Evolutionary conservation across 2,888 invertebrate genomes (phyloP).

Genomic region (Encarsia formosa): DNA sequence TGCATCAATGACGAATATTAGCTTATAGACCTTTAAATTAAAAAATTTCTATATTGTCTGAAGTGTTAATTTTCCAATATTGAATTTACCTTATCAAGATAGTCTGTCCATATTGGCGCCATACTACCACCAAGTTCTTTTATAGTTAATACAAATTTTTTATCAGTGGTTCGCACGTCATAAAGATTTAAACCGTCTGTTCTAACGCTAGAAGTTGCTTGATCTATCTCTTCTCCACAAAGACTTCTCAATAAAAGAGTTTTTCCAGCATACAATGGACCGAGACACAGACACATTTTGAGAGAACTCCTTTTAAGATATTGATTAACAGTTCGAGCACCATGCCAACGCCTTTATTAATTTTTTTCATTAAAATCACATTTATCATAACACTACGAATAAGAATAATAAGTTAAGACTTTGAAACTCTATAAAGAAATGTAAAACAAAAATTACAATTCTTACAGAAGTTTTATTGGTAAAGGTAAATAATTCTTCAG

Average conservation of each 20-base stretch:
- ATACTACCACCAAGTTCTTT: conserved; percentile 78
- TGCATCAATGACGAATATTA: conserved; percentile 78
- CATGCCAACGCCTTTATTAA: too few species aligned
- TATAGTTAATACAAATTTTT: conserved; percentile 58
- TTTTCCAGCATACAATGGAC: conserved; percentile 78
- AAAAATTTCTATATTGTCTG: not conserved
- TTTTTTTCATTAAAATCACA: too few species aligned
- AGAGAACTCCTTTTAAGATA: not conserved
- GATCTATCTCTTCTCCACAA: conserved; percentile 69
- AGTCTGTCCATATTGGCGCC: conserved; percentile 78
- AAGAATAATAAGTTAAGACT: not conserved
- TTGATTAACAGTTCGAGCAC: conserved; percentile 16
- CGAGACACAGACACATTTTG: conserved; percentile 64
- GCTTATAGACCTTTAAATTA: conserved; percentile 42
- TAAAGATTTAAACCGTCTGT: conserved; percentile 78
- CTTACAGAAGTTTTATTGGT: not conserved
- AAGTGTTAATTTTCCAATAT: conserved; percentile 1
- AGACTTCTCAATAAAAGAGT: conserved; percentile 72
- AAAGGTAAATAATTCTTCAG: too few species aligned
- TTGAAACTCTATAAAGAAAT: too few species aligned
- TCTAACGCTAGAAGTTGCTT: conserved; percentile 73
- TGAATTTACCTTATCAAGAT: conserved; percentile 58
- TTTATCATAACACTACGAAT: conserved; percentile 17
- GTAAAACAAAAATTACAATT: not conserved
- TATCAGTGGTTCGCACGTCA: conserved; percentile 57